phyloP scores from a whole-genome alignment of 2,113 vertebrate genomes.

The Opisthocomus hoazin region DNA sequence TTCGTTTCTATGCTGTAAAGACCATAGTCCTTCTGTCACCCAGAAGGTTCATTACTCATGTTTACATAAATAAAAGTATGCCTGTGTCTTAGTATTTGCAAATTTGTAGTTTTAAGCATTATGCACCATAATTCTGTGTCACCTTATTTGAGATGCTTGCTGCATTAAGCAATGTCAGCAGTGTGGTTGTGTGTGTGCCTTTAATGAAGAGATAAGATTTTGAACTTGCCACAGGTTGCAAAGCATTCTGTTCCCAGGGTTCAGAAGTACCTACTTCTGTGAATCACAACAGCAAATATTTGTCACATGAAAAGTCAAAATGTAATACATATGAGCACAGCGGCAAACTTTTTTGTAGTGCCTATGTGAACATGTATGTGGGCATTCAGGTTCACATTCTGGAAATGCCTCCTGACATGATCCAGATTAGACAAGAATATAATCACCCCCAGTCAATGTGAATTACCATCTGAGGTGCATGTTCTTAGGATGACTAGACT shows the following conservation, averaged over 20 bases:
- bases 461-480: neutral
- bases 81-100: neutral
- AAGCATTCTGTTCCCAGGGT: neutral
- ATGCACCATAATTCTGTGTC: neutral
- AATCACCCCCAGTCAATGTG: neutral
- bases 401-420: neutral
- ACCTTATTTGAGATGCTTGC: neutral
- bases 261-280: neutral
- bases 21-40: neutral
- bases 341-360: neutral
- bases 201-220: neutral
- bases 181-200: neutral
- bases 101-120: neutral
- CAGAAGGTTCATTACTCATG: neutral
- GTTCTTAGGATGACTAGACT: neutral
- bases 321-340: accelerated
- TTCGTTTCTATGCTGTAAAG: neutral
- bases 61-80: neutral
- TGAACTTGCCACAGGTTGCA: neutral
- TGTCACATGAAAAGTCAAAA: neutral
- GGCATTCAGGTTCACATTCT: neutral
- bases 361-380: neutral
- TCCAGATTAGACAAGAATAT: neutral
- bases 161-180: neutral
- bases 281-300: neutral